Evolutionary conservation across 2,113 vertebrate genomes (phyloP).

Genomic region (Polypterus senegalus): DNA sequence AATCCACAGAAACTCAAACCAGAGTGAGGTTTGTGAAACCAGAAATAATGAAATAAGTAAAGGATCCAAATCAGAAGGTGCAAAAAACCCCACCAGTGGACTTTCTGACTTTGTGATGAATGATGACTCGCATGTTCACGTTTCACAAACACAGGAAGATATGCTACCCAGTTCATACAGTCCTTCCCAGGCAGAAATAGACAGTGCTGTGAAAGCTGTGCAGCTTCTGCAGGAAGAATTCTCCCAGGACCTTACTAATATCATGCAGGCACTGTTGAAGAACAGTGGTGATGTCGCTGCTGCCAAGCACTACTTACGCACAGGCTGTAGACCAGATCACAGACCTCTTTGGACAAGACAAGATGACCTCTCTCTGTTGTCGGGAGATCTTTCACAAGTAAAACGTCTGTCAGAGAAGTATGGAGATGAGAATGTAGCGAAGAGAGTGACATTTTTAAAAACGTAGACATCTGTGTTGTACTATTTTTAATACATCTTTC

Average conservation of each 20-base stretch:
- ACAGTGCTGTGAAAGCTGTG: conserved; percentile 42
- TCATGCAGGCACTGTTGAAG: conserved; percentile 75
- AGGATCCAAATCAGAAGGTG: too few relatives aligned
- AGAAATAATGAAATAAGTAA: too few relatives aligned
- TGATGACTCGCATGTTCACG: conserved; percentile 18
- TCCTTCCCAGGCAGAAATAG: conserved; percentile 28
- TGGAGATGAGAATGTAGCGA: conserved; percentile 52
- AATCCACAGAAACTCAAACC: too few relatives aligned
- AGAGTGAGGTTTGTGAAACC: too few relatives aligned
- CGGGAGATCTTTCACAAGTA: conserved; percentile 28
- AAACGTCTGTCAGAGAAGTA: conserved; percentile 45
- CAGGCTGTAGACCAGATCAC: conserved; percentile 45
- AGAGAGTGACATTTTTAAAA: conserved; percentile 45
- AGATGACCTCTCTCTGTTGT: conserved; percentile 52
- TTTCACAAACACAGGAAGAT: conserved; percentile 21
- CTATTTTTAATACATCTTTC: too few relatives aligned
- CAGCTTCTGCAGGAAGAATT: conserved; percentile 57
- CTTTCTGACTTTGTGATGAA: background rate
- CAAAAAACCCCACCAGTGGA: background rate
- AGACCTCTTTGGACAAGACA: conserved; percentile 50
- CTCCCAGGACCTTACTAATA: conserved; percentile 52
- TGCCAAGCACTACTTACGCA: conserved; percentile 51
- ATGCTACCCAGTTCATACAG: conserved; percentile 25
- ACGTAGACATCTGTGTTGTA: conserved; percentile 23
- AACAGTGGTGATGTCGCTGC: conserved; percentile 65